Evolutionary conservation across 2,113 vertebrate genomes (phyloP), one percentile per base, ranked within the genome.

Genomic region (Merops nubicus): DNA sequence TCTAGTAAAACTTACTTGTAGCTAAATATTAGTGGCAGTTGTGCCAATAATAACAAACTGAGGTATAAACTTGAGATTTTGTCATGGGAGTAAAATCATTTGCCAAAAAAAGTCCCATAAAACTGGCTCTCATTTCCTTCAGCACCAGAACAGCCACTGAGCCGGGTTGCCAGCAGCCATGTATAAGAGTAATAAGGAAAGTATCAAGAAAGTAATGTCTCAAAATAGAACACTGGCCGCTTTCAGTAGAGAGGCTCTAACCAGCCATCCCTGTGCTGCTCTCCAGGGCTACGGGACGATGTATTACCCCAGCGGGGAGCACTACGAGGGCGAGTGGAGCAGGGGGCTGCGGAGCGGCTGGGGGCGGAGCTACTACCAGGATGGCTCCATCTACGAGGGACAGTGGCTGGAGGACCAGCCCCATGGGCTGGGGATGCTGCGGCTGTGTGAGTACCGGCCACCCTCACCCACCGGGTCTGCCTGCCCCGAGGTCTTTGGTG

Each of bases 271-370:
- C 69, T 91, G 11, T 84, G 64, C 60, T 64, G 73, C 56, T 14
- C 2, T 70, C 23, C 93, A 99, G 99, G 99, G 99, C 5, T 97
- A 97, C 5, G 99, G 99, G 26, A 93, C 85, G 2, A 97, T 87
- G 57, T 98, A 98, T 82, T 99, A 98, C 89, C 93, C 96, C 7
- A 64, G 90, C 8, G 93, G 93, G 9, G 97, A 98, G 9, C 91
- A 94, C 79, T 99, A 99, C 9, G 98, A 99, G 63, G 99, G 99
- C 1, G 98, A 99, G 85, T 99, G 99, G 99, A 95, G 84, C 15
- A 8, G 68, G 10, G 98, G 98, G 73, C 68, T 97, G 70, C 97
- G 98, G 22, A 97, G 97, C 5, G 99, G 99, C 85, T 99, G 98
- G 98, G 99, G 99, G 45, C 98, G 96, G 72, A 99, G 99, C 98